Evolutionary conservation across 2,797 vertebrate species (phyloP), one percentile per base, ranked within the genome.

Genomic region (Cyprinodon diabolis): DNA sequence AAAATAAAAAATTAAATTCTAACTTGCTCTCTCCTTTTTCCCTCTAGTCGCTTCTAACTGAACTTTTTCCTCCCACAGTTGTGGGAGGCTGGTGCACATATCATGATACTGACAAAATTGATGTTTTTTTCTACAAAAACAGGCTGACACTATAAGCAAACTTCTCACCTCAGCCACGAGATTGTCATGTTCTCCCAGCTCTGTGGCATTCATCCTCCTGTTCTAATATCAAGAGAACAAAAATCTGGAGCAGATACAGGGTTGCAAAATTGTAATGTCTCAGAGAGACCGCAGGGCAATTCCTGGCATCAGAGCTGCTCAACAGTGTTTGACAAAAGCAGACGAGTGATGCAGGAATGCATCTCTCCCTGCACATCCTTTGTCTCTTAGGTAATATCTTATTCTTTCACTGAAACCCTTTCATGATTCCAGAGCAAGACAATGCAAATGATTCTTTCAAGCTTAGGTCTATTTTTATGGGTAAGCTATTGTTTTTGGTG

Each of bases 401-500:
- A 30, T 84, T 76, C 72, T 83, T 78, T 69, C 47, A 70, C 43
- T 63, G 48, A 70, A 35, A 63, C 75, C 65, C 72, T 47, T 69
- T 77, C 48, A 72, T 70, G 49, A 81, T 67, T 67, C 55, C 19
- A 63, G 58, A 56, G 62, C 48, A 56, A 69, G 49, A 17, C 63
- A 70, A 73, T 60, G 49, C 55, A 65, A 68, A 75, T 13, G 15
- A 8, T n/a, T 57, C 69, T 72, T 76, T 74, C 45, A 45, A 70
- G 76, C 67, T 79, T 25, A 71, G 82, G 23, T 73, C 81, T 83
- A 86, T 83, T 89, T 87, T 86, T 85, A 84, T 82, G 73, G 35
- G 35, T 57, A 21, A 81, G 78, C 69, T 76, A 70, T 85, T 80
- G 80, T 84, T 81, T 80, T 48, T 63, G 74, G 68, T 72, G 75